phyloP scores from a whole-genome alignment of 1,140 invertebrate species.

The Sinella curviseta region DNA sequence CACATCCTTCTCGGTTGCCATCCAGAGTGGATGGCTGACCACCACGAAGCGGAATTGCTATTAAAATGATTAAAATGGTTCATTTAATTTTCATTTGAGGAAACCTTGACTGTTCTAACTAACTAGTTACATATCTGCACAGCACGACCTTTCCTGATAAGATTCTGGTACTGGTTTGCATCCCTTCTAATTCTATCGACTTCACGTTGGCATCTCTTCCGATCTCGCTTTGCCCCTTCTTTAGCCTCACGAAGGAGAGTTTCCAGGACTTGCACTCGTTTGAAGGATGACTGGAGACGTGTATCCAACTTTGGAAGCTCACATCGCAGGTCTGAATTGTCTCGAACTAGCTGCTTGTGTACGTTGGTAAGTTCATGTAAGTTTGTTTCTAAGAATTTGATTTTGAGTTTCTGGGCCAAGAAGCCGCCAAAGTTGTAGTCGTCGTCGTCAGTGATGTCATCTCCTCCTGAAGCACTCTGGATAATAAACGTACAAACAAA shows the following conservation, averaged over 20 bases:
- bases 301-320: conserved; percentile 99
- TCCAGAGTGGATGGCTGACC: no score
- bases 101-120: no score
- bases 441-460: conserved; percentile 69
- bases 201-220: conserved; percentile 98
- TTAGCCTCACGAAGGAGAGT: conserved; percentile 96
- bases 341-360: conserved; percentile 86
- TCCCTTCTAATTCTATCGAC: conserved; percentile 99
- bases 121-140: conserved; percentile 93
- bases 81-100: no score
- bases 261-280: conserved; percentile 95
- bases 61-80: no score
- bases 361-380: conserved; percentile 97
- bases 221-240: conserved; percentile 97
- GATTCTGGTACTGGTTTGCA: conserved; percentile 95
- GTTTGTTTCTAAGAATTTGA: conserved; percentile 98
- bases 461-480: conserved; percentile 65
- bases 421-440: conserved; percentile 91
- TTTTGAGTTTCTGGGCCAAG: conserved; percentile 97
- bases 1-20: no score
- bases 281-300: conserved; percentile 93
- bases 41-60: no score
- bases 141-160: conserved; percentile 86
- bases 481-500: conserved; percentile 41
- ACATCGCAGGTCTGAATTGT: conserved; percentile 96